Evolutionary conservation across 2,113 vertebrate genomes (phyloP).

Genomic region (Xyrauchen texanus): DNA sequence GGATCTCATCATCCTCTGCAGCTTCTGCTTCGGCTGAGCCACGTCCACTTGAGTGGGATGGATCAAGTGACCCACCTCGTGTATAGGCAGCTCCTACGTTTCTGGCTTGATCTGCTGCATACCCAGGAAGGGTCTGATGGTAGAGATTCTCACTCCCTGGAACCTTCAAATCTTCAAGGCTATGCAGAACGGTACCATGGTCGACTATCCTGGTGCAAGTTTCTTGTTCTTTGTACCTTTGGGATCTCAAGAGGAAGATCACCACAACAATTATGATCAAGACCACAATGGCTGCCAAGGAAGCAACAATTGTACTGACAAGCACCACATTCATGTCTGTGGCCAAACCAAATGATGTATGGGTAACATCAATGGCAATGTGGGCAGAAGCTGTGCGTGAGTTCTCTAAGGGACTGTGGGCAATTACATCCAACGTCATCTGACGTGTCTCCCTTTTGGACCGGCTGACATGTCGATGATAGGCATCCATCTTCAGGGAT

Average conservation of each 20-base stretch:
- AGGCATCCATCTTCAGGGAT: constrained; percentile 87
- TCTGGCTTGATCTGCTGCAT: constrained; percentile 73
- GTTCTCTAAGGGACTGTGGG: constrained; percentile 85
- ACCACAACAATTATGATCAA: constrained; percentile 83
- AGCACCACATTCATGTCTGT: constrained; percentile 87
- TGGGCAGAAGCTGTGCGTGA: constrained; percentile 82
- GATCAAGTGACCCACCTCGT: constrained; percentile 90
- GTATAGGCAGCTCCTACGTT: constrained; percentile 78
- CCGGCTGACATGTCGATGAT: constrained; percentile 67
- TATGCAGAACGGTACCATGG: constrained; percentile 82
- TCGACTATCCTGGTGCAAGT: constrained; percentile 63
- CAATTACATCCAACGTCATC: constrained; percentile 86
- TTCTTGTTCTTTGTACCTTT: constrained; percentile 73
- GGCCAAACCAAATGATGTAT: constrained; percentile 88
- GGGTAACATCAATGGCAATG: constrained; percentile 86
- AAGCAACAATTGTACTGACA: constrained; percentile 86
- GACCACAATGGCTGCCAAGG: constrained; percentile 85
- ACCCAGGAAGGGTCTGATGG: constrained; percentile 91
- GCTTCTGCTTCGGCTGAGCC: constrained; percentile 90
- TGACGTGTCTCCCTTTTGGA: constrained; percentile 82
- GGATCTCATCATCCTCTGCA: constrained; percentile 94
- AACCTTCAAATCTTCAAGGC: constrained; percentile 79
- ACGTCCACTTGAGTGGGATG: constrained; percentile 94
- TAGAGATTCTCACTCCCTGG: constrained; percentile 83
- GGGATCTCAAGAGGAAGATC: constrained; percentile 83